Conservation (phyloP, 1,140 invertebrate genomes). For the Anthonomus grandis region DNA sequence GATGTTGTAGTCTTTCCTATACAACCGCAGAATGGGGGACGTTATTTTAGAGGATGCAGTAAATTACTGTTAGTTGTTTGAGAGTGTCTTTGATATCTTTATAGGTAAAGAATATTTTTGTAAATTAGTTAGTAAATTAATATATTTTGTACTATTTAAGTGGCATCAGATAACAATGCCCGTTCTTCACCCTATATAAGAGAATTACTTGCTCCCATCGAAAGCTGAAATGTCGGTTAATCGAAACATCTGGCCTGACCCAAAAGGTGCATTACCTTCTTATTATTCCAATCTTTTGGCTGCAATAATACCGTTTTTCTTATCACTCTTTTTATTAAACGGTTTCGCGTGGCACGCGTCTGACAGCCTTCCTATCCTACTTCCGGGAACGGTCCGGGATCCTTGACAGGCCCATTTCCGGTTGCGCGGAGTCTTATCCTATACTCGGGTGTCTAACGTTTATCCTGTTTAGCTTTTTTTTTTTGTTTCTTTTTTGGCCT, state of each 20-base stretch:
- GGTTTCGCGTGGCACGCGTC: constrained; percentile 13
- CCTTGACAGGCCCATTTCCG: constrained; percentile 29
- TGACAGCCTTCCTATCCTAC: constrained; percentile 27
- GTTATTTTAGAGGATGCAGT: too few relatives aligned
- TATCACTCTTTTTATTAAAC: constrained; percentile 2
- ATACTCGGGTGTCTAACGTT: constrained; percentile 24
- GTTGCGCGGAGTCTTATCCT: constrained; percentile 16
- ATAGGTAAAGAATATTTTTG: too few relatives aligned
- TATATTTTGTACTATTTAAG: too few relatives aligned
- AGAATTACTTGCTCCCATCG: too few relatives aligned
- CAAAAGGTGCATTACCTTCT: constrained; percentile 14
- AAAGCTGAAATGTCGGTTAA: constrained; percentile 19
- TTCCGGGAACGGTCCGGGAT: constrained; percentile 22
- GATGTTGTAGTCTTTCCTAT: constrained; percentile 23
- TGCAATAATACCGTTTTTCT: constrained; percentile 1
- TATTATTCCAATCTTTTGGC: constrained; percentile 1
- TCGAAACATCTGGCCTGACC: constrained; percentile 9
- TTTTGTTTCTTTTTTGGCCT: not conserved
- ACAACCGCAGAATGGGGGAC: constrained; percentile 10
- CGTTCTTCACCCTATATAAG: too few relatives aligned
- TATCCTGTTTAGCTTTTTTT: constrained; percentile 12
- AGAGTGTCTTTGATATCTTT: too few relatives aligned
- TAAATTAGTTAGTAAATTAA: too few relatives aligned
- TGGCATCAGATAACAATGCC: too few relatives aligned
- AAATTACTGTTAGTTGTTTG: too few relatives aligned